Evolutionary conservation across 2,888 invertebrate species (phyloP).

Genomic region (Drosophila flavopinicola): DNA sequence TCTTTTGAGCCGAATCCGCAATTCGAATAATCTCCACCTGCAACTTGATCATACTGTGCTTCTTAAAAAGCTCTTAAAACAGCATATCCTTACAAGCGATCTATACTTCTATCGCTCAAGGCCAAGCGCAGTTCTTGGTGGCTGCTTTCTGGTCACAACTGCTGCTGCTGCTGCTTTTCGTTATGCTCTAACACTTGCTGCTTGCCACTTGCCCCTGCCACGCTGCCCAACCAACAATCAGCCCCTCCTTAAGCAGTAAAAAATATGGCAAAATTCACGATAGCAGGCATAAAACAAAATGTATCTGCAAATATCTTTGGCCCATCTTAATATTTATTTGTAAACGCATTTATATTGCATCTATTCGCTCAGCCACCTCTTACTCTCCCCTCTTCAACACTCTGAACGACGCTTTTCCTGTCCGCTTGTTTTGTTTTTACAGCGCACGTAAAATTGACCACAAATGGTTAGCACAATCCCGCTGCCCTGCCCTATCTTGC

Average conservation of each 20-base stretch:
- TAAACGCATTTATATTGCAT: constrained; percentile 56
- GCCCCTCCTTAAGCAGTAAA: constrained; percentile 29
- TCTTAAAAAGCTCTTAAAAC: not conserved
- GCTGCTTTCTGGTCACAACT: not conserved
- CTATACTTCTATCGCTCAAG: constrained; percentile 2
- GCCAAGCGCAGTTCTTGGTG: not conserved
- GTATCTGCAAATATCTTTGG: constrained; percentile 65
- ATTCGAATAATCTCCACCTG: too few species aligned
- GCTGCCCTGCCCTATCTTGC: not conserved
- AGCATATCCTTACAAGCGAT: constrained; percentile 6
- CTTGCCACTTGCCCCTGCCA: not conserved
- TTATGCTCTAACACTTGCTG: not conserved
- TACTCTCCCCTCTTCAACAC: not conserved
- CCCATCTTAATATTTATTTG: constrained; percentile 76
- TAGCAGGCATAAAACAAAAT: constrained; percentile 69
- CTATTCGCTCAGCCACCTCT: constrained; percentile 26
- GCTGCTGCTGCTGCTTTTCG: constrained; percentile 8
- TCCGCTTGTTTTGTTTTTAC: constrained; percentile 68
- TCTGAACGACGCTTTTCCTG: not conserved
- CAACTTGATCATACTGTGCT: not conserved
- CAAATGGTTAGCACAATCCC: constrained; percentile 56
- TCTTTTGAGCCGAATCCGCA: too few species aligned
- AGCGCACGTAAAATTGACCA: constrained; percentile 74
- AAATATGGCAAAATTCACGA: constrained; percentile 42
- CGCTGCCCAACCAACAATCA: not conserved